Base-by-base conservation (phyloP, 2,113 vertebrate genomes). In the Eptesicus fuscus region DNA sequence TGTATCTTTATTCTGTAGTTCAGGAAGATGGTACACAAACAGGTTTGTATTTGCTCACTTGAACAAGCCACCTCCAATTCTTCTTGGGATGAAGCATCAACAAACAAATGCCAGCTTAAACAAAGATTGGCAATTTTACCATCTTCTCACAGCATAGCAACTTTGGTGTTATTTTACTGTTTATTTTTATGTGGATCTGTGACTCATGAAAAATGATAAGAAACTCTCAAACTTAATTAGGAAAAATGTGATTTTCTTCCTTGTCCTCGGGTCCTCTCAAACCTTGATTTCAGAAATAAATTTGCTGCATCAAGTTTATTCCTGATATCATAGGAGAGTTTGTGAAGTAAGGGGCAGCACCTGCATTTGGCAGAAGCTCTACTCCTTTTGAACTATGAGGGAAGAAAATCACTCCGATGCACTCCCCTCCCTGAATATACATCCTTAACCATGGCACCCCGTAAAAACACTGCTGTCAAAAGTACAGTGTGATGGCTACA, bases 271-370 rank as follows among this genome's bases (percentile, higher is more conserved):
- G 16, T 91, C n/a, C 32, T 90, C 13, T 32, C 28, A 92, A 83
- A 23, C 4, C 69, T 95, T 78, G 4, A 37, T 93, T 96, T 90
- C 94, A 37, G 84, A 35, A 85, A 69, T 83, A 86, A 92, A 35
- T 92, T 61, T 56, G 7, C 28, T 85, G 91, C 65, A 4, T 32
- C 53, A 4, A 59, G 9, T 20, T 93, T 83, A 35, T 65, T 94
- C 80, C 5, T 79, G 37, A 25, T 59, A 35, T 59, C 70, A 79
- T 12, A 70, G 65, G 82, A 85, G 32, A 77, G 17, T 42, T 49
- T 78, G 32, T 69, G 44, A 84, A 85, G 28, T 42, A 53, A 82
- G 11, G n/a, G 22, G 42, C 3, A 51, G 22, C 23, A 44, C n/a
- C 30, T 88, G 28, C 69, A 76, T 53, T 83, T 94, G 59, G 51